Evolutionary conservation across 2,797 vertebrate species (phyloP), one percentile per base, ranked within the genome.

Genomic region (Fundulus diaphanus): DNA sequence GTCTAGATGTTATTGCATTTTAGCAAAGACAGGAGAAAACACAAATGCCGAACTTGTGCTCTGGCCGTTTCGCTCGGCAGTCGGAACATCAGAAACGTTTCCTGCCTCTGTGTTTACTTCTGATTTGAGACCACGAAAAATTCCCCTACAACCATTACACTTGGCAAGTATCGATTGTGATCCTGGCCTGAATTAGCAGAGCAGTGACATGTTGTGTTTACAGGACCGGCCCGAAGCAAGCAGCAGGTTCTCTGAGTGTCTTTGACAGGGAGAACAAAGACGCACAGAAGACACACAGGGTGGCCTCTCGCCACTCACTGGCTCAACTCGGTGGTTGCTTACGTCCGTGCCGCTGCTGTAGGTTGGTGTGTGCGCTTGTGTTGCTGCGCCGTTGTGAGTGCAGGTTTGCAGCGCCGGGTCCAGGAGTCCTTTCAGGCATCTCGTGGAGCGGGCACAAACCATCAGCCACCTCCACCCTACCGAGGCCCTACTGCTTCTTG

Each of bases 251-350:
- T 88, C 82, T 90, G 72, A 84, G 78, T 81, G 78, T 84, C 83
- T 87, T 77, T 93, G 86, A 90, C 84, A 48, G 81, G 83, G 78
- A 83, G 85, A 89, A 92, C 88, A 92, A 90, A 89, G 86, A 92
- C 82, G 76, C 82, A 49, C 85, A 84, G 85, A 90, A 89, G 86
- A 84, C 90, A 88, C 84, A 85, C 85, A 83, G 86, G 54, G 88
- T 68, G 87, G 83, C 88, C 82, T 44, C 80, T 82, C 44, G 72
- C 83, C 85, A 66, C 83, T 91, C 80, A 72, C 87, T 82, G 87
- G 82, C 85, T 88, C 87, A 87, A 84, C 90, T 92, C 91, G 80
- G 83, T 82, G 86, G 74, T 84, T 81, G 88, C 90, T 90, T 90
- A 73, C 56, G 5, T 92, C 80, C 87, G 73, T 70, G 74, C 77